Evolutionary conservation across 2,797 vertebrate species (phyloP).

Genomic region (Anolis apletophallus): DNA sequence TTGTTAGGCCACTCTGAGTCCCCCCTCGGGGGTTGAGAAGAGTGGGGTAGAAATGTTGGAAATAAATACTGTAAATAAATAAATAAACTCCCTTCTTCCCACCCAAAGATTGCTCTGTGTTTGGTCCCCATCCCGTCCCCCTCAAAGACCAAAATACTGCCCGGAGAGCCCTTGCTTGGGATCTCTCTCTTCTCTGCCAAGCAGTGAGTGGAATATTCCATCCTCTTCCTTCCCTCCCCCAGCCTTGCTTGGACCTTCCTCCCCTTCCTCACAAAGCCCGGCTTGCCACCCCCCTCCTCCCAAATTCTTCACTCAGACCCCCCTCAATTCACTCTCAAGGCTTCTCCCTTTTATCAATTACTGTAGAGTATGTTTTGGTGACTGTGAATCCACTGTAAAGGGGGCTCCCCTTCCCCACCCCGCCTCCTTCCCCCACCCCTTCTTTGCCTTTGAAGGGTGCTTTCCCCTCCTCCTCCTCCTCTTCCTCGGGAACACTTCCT

Average conservation of each 20-base stretch:
- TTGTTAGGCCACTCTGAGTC: too few species aligned
- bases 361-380: neutral
- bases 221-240: neutral
- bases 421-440: neutral
- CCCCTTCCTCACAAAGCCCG: neutral
- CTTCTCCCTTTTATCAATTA: neutral
- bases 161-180: too few species aligned
- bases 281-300: neutral
- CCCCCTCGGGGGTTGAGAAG: too few species aligned
- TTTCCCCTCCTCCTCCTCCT: conserved; percentile 19
- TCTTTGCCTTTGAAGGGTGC: conserved; percentile 3
- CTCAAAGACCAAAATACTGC: too few species aligned
- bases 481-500: conserved; percentile 47
- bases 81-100: too few species aligned
- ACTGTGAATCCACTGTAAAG: conserved; percentile 17
- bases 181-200: too few species aligned
- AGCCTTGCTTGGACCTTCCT: neutral
- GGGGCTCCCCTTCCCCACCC: conserved; percentile 51
- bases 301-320: neutral
- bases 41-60: too few species aligned
- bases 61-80: too few species aligned
- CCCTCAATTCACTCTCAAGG: neutral
- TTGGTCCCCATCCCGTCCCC: too few species aligned
- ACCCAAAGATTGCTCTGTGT: too few species aligned
- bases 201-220: too few species aligned